Evolutionary conservation across 2,888 invertebrate species (phyloP).

Genomic region (Drosophila nr. medialis): DNA sequence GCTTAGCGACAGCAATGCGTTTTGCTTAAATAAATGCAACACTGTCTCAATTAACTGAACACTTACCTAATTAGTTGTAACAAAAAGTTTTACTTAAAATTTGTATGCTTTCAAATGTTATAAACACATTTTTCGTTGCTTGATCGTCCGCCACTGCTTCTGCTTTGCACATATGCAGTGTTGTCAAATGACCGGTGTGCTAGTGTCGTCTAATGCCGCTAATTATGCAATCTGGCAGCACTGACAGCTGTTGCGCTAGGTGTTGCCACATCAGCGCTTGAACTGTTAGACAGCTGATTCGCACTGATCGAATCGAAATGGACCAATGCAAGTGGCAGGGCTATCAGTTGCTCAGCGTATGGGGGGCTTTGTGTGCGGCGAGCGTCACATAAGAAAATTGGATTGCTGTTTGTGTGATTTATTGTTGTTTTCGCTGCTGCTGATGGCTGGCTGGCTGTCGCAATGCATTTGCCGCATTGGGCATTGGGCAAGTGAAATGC

Average conservation of each 20-base stretch:
- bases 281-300: constrained; percentile 46
- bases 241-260: background rate
- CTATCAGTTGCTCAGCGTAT: constrained; percentile 22
- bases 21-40: background rate
- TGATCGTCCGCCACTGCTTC: constrained; percentile 7
- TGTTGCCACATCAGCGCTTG: constrained; percentile 14
- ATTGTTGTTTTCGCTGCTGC: background rate
- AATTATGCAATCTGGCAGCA: constrained; percentile 16
- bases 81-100: background rate
- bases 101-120: background rate
- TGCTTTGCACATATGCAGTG: constrained; percentile 9
- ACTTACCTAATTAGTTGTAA: constrained; percentile 26
- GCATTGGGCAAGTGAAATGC: constrained; percentile 47
- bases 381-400: constrained; percentile 35
- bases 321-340: constrained; percentile 49
- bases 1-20: background rate
- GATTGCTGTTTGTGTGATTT: constrained; percentile 29
- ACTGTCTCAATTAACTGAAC: background rate
- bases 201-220: background rate
- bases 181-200: background rate
- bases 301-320: constrained; percentile 46
- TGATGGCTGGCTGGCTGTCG: constrained; percentile 13
- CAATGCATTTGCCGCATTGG: constrained; percentile 33
- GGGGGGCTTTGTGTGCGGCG: constrained; percentile 26
- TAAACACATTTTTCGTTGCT: constrained; percentile 24